A percentile compares a stretch with the other conserved stretches of the same genome.
Conservation (phyloP, 2,797 vertebrate genomes). For the Sylvilagus floridanus region DNA sequence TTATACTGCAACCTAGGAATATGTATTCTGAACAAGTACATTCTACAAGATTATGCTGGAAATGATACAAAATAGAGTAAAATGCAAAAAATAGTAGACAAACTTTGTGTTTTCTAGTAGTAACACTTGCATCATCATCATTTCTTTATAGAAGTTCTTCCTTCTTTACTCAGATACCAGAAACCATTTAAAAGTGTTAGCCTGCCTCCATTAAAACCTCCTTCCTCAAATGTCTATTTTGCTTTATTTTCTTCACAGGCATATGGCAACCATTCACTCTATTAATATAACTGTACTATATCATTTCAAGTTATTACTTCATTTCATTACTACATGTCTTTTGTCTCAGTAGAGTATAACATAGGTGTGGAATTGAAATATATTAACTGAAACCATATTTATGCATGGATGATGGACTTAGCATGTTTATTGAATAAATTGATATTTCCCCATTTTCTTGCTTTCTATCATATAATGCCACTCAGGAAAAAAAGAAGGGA, state of each 20-base stretch:
- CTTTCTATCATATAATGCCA: background rate
- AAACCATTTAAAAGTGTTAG: background rate
- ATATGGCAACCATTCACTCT: background rate
- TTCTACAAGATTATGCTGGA: background rate
- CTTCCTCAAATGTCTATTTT: background rate
- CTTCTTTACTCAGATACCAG: background rate
- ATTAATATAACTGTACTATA: background rate
- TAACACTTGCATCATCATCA: background rate
- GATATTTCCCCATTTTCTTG: background rate
- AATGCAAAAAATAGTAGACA: background rate
- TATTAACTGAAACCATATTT: background rate
- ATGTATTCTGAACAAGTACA: background rate
- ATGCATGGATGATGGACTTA: background rate
- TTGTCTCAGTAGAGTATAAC: background rate
- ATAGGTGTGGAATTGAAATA: background rate
- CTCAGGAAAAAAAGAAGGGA: fast-evolving
- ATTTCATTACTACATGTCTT: constrained; percentile 3
- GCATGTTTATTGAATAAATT: background rate
- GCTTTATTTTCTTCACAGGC: background rate
- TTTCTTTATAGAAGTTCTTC: background rate
- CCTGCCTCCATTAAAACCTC: background rate
- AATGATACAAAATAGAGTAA: background rate
- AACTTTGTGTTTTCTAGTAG: background rate
- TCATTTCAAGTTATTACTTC: background rate
- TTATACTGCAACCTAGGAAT: background rate